Evolutionary conservation across 2,888 invertebrate genomes (phyloP).

Genomic region (Melanostoma scalare): DNA sequence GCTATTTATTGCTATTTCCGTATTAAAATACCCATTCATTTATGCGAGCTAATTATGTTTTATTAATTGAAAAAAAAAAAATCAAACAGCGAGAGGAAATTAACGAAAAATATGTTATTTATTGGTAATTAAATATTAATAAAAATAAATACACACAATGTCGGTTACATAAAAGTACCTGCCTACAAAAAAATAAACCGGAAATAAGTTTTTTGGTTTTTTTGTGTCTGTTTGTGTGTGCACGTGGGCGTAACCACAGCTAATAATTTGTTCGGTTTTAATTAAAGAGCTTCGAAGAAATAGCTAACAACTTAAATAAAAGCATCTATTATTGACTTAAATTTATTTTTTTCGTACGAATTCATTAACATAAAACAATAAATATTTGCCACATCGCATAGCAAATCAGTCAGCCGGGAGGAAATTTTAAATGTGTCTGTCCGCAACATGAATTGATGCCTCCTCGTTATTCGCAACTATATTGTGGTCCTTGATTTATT

Average conservation of each 20-base stretch:
- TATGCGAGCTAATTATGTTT: conserved; percentile 52
- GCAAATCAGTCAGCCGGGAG: not conserved
- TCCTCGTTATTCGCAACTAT: too few species aligned
- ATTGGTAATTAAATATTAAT: conserved; percentile 42
- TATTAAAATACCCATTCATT: conserved; percentile 40
- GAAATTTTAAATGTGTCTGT: too few species aligned
- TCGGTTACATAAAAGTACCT: not conserved
- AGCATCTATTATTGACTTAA: not conserved
- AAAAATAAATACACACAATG: conserved; percentile 9
- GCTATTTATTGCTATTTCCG: conserved; percentile 37
- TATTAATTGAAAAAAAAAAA: conserved; percentile 43
- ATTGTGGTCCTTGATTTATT: too few species aligned
- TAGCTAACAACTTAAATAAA: not conserved
- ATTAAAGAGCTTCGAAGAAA: conserved; percentile 5
- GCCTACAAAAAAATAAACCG: not conserved
- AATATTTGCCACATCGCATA: too few species aligned
- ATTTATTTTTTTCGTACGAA: not conserved
- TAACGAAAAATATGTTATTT: conserved; percentile 20
- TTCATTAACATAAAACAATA: too few species aligned
- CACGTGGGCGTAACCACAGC: not conserved
- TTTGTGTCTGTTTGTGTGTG: not conserved
- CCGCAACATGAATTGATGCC: too few species aligned
- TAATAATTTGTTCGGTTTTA: conserved; percentile 32
- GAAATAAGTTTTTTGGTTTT: conserved; percentile 25
- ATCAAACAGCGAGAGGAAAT: conserved; percentile 12